Conservation (phyloP, 2,113 vertebrate species). For the Daphoenositta chrysoptera region DNA sequence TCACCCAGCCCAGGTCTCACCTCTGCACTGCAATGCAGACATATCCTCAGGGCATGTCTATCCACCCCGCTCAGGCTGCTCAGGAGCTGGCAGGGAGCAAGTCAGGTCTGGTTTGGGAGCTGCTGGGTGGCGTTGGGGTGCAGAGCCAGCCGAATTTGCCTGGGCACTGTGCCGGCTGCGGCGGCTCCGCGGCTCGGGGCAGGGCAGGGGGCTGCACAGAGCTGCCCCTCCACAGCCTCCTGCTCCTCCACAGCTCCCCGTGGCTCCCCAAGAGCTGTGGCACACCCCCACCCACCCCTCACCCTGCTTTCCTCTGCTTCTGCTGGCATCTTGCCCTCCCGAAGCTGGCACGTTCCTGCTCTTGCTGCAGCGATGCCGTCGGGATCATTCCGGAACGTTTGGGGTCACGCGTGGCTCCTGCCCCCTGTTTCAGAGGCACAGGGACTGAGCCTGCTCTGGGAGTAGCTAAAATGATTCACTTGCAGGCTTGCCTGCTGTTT, state of each 20-base stretch:
- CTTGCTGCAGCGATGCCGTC: background rate
- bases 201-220: background rate
- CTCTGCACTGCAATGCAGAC: constrained; percentile 20
- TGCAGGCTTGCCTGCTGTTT: background rate
- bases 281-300: background rate
- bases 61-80: background rate
- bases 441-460: background rate
- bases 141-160: background rate
- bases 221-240: background rate
- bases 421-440: background rate
- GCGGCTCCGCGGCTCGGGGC: background rate
- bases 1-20: constrained; percentile 14
- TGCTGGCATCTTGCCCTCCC: background rate
- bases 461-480: background rate
- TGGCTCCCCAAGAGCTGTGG: background rate
- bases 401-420: accelerated
- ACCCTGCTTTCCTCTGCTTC: background rate
- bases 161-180: background rate
- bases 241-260: background rate
- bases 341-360: accelerated
- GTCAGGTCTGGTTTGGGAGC: constrained; percentile 46
- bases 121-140: background rate
- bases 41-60: background rate
- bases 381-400: background rate
- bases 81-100: background rate